A percentile compares a stretch with the other conserved stretches of the same genome.
Evolutionary conservation across 2,888 invertebrate genomes (phyloP).

Genomic region (Drosophila aldrichi): DNA sequence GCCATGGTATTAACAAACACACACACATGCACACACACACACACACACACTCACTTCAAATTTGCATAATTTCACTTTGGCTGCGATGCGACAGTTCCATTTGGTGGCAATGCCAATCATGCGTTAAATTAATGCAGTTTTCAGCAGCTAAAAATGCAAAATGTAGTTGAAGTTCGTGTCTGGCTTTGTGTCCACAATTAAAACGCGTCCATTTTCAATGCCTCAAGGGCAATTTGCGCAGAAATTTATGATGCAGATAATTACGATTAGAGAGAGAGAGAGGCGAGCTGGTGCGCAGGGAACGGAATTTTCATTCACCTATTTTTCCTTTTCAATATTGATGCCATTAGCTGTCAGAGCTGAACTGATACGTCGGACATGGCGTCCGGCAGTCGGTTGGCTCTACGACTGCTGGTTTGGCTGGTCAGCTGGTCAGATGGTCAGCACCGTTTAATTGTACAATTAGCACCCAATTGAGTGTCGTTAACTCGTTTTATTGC

Average conservation of each 20-base stretch:
- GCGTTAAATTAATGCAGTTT: constrained; percentile 80
- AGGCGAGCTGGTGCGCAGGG: constrained; percentile 30
- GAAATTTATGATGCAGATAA: constrained; percentile 79
- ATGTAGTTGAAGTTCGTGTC: constrained; percentile 16
- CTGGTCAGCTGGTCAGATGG: constrained; percentile 16
- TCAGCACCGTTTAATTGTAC: constrained; percentile 72
- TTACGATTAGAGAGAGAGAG: constrained; percentile 77
- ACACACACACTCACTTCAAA: constrained; percentile 25
- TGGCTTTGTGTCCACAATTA: constrained; percentile 51
- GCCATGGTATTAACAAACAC: constrained; percentile 23
- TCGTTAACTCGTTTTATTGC: constrained; percentile 75
- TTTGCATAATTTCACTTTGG: constrained; percentile 75
- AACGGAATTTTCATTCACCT: constrained; percentile 25
- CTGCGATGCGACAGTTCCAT: constrained; percentile 39
- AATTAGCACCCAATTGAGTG: constrained; percentile 81
- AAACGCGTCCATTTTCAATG: constrained; percentile 45
- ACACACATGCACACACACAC: not conserved
- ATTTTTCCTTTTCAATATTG: constrained; percentile 39
- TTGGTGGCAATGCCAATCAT: constrained; percentile 69
- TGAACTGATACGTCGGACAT: constrained; percentile 52
- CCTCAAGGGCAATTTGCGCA: constrained; percentile 67
- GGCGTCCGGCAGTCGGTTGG: constrained; percentile 23
- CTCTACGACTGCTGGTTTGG: constrained; percentile 11
- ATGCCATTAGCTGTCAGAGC: constrained; percentile 61
- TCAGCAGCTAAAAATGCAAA: constrained; percentile 52